Conservation (phyloP, 2,797 vertebrate species). For the Anomalospiza imberbis region DNA sequence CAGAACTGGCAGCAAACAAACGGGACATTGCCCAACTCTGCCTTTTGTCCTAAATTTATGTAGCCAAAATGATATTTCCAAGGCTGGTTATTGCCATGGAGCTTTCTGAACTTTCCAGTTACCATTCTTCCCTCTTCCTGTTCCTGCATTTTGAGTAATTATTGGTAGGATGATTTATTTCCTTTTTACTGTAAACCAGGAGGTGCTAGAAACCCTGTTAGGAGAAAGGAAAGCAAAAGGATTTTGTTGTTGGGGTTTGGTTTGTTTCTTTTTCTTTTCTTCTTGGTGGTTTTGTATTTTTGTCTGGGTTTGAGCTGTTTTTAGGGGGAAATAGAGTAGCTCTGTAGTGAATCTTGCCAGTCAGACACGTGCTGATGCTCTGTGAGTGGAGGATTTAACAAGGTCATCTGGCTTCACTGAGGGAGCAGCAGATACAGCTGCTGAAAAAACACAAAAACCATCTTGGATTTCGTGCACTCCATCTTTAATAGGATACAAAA, state of each 20-base stretch:
- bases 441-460: not conserved
- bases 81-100: not conserved
- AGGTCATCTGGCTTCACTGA: not conserved
- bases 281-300: not conserved
- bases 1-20: not conserved
- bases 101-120: not conserved
- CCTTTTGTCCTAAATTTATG: not conserved
- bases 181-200: not conserved
- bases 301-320: not conserved
- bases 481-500: not conserved
- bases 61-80: not conserved
- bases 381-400: not conserved
- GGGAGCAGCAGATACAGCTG: not conserved
- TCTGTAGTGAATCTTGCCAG: not conserved
- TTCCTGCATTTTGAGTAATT: not conserved
- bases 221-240: not conserved
- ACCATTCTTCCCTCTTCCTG: not conserved
- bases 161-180: not conserved
- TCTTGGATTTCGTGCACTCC: not conserved
- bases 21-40: not conserved
- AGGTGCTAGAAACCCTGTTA: not conserved
- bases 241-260: fast-evolving
- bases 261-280: no score
- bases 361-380: not conserved
- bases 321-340: not conserved